Percentiles rank a stretch among this genome's conserved stretches.
These are phyloP conservation scores for Deilephila porcellus DNA, from an alignment of 2,888 invertebrate species.

Conservation along the genomic window DNA sequence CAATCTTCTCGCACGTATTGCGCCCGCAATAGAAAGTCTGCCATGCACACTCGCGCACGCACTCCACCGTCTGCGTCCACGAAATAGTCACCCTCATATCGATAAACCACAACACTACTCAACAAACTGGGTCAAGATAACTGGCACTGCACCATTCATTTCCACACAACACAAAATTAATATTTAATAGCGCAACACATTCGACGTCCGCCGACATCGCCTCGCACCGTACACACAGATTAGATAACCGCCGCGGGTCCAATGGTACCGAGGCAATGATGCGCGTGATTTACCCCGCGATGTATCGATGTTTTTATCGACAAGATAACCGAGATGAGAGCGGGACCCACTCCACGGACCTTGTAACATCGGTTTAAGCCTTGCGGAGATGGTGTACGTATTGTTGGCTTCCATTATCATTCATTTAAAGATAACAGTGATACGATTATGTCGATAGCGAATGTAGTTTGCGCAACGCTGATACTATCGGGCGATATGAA, in stretches of 20 bases:
- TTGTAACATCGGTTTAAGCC: not conserved
- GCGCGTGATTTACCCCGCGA: constrained; percentile 26
- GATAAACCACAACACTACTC: constrained; percentile 33
- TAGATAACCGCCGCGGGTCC: constrained; percentile 40
- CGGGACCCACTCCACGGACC: not conserved
- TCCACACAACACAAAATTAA: constrained; percentile 38
- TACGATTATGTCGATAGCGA: constrained; percentile 30
- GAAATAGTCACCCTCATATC: constrained; percentile 59
- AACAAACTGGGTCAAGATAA: constrained; percentile 23
- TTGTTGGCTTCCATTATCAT: constrained; percentile 11
- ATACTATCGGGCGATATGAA: constrained; percentile 21
- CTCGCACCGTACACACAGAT: constrained; percentile 44
- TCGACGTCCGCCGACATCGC: constrained; percentile 40
- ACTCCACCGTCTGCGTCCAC: constrained; percentile 64
- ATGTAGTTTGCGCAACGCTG: constrained; percentile 34
- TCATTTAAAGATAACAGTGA: constrained; percentile 22
- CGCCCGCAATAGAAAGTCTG: constrained; percentile 66
- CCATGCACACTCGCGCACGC: constrained; percentile 68
- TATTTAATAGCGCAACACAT: constrained; percentile 41
- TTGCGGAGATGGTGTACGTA: constrained; percentile 13
- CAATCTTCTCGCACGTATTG: constrained; percentile 62
- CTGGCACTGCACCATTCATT: constrained; percentile 38
- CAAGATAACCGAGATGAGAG: constrained; percentile 26
- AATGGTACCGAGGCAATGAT: constrained; percentile 23
- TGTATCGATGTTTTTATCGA: constrained; percentile 26